Conservation (phyloP, 2,888 invertebrate species). For the Geotrupes spiniger region DNA sequence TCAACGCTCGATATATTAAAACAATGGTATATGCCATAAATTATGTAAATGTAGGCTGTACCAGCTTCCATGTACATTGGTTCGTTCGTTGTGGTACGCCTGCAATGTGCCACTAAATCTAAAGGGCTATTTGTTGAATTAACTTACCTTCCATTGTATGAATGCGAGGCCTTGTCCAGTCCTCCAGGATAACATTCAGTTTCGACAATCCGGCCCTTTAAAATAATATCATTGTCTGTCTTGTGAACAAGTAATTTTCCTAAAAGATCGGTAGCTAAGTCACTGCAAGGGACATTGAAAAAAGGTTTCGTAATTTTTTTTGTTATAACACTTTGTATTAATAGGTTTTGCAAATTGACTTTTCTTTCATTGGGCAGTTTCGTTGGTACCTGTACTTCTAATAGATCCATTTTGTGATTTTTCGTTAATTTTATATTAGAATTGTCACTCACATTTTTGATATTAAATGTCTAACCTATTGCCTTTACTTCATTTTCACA, state of each 20-base stretch:
- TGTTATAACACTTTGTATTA: no score
- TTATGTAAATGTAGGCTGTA: constrained; percentile 68
- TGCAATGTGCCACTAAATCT: no score
- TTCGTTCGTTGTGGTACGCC: constrained; percentile 59
- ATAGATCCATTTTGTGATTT: no score
- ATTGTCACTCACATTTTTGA: no score
- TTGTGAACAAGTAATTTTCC: constrained; percentile 62
- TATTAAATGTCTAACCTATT: no score
- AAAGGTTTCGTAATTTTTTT: no score
- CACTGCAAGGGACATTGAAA: constrained; percentile 50
- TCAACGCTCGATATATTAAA: constrained; percentile 68
- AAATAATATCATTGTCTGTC: constrained; percentile 49
- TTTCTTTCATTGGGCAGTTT: no score
- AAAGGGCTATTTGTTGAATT: background rate
- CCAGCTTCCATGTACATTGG: constrained; percentile 73
- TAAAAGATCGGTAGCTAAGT: constrained; percentile 58
- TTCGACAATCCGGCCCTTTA: constrained; percentile 68
- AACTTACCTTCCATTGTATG: constrained; percentile 21
- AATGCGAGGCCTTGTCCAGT: constrained; percentile 61
- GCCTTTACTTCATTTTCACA: no score
- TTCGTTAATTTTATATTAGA: no score
- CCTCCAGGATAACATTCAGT: constrained; percentile 70
- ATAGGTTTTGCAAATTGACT: no score
- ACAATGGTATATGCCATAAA: constrained; percentile 73
- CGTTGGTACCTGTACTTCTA: no score